Evolutionary conservation across 2,797 vertebrate species (phyloP).

Genomic region (Eremophila alpestris): DNA sequence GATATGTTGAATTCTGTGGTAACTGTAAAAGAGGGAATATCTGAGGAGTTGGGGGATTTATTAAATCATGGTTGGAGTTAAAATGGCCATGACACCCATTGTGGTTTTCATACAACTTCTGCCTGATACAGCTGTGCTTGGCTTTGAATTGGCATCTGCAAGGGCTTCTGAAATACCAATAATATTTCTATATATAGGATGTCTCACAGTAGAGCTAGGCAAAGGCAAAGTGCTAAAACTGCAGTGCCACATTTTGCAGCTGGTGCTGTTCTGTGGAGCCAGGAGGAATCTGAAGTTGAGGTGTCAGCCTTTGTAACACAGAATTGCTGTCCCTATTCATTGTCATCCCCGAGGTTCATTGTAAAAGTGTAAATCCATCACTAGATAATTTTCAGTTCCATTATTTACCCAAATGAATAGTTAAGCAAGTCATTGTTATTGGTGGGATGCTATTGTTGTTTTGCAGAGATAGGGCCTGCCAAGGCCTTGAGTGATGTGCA

Average conservation of each 20-base stretch:
- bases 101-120: not conserved
- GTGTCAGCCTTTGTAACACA: conserved; percentile 17
- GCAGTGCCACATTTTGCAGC: not conserved
- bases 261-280: not conserved
- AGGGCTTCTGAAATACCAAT: not conserved
- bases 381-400: conserved; percentile 69
- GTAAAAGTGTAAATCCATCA: conserved; percentile 66
- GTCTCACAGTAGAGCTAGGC: not conserved
- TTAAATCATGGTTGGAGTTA: not conserved
- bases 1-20: not conserved
- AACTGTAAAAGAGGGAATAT: not conserved
- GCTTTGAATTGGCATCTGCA: conserved; percentile 33
- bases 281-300: conserved; percentile 1
- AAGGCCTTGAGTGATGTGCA: conserved; percentile 64
- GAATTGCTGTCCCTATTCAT: conserved; percentile 53
- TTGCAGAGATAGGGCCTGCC: conserved; percentile 49
- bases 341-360: conserved; percentile 34
- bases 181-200: not conserved
- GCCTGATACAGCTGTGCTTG: not conserved
- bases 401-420: conserved; percentile 69
- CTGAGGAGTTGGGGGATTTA: not conserved
- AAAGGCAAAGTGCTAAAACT: conserved; percentile 6
- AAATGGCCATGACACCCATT: not conserved
- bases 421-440: conserved; percentile 66
- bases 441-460: conserved; percentile 61